Conservation (phyloP, 2,888 invertebrate genomes). For the Auanema freiburgensis region DNA sequence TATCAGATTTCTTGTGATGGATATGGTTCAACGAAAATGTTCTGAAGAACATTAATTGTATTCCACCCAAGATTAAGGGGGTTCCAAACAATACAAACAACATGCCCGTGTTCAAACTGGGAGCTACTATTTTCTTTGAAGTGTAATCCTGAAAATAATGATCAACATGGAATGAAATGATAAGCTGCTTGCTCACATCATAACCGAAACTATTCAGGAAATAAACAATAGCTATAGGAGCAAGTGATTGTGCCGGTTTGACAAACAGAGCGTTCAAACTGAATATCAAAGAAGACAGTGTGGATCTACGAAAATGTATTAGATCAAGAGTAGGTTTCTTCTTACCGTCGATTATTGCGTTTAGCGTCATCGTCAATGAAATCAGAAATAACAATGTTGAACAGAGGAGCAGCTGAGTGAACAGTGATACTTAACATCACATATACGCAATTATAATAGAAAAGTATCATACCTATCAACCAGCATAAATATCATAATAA, state of each 20-base stretch:
- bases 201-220: constrained; percentile 54
- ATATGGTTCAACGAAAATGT: constrained; percentile 45
- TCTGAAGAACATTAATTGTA: constrained; percentile 50
- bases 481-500: constrained; percentile 60
- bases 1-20: constrained; percentile 22
- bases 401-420: constrained; percentile 58
- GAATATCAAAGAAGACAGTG: constrained; percentile 60
- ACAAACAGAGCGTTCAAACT: constrained; percentile 61
- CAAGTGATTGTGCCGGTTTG: constrained; percentile 62
- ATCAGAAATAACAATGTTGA: constrained; percentile 62
- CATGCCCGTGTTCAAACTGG: constrained; percentile 41
- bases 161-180: background rate
- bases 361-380: constrained; percentile 61
- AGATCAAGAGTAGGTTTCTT: background rate
- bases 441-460: too few species aligned
- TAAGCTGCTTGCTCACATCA: constrained; percentile 29
- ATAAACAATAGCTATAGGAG: constrained; percentile 56
- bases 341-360: constrained; percentile 24
- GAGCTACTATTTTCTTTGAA: constrained; percentile 22
- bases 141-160: constrained; percentile 39
- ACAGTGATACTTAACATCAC: constrained; percentile 54
- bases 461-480: constrained; percentile 49
- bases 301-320: constrained; percentile 28
- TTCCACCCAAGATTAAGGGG: constrained; percentile 48
- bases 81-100: constrained; percentile 49